Conservation (phyloP, 1,140 invertebrate species). For the Dendrolimus punctatus region DNA sequence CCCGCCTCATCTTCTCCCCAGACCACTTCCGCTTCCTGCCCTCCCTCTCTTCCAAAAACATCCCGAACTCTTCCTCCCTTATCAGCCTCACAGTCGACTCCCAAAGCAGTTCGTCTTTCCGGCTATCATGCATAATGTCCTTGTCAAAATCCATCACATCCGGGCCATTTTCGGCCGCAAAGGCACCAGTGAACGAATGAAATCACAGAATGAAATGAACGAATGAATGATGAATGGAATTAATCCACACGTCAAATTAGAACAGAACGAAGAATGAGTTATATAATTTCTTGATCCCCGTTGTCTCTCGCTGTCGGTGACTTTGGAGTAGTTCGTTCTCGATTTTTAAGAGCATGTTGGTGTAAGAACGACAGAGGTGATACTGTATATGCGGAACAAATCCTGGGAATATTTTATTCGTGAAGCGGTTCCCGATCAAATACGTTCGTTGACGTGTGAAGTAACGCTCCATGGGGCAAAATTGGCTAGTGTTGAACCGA, state of each 20-base stretch:
- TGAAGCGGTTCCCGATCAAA: conserved; percentile 51
- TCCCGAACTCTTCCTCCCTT: conserved; percentile 48
- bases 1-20: conserved; percentile 46
- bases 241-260: conserved; percentile 69
- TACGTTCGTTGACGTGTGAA: conserved; percentile 35
- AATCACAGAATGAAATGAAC: conserved; percentile 44
- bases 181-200: conserved; percentile 37
- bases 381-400: conserved; percentile 47
- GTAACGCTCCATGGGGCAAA: conserved; percentile 49
- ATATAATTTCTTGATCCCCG: conserved; percentile 87
- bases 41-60: conserved; percentile 53
- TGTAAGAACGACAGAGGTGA: conserved; percentile 43
- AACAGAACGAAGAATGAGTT: conserved; percentile 89
- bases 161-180: conserved; percentile 25
- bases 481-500: conserved; percentile 16
- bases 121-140: conserved; percentile 50
- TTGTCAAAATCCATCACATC: conserved; percentile 52
- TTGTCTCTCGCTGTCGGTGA: conserved; percentile 84
- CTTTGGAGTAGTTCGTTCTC: conserved; percentile 82
- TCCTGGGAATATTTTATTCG: conserved; percentile 40
- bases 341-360: conserved; percentile 76
- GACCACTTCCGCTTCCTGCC: conserved; percentile 55
- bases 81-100: conserved; percentile 48
- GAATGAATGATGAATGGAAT: conserved; percentile 37
- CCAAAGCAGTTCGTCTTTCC: conserved; percentile 53